Evolutionary conservation across 2,888 invertebrate species (phyloP).

Genomic region (Calameuta pallipes): DNA sequence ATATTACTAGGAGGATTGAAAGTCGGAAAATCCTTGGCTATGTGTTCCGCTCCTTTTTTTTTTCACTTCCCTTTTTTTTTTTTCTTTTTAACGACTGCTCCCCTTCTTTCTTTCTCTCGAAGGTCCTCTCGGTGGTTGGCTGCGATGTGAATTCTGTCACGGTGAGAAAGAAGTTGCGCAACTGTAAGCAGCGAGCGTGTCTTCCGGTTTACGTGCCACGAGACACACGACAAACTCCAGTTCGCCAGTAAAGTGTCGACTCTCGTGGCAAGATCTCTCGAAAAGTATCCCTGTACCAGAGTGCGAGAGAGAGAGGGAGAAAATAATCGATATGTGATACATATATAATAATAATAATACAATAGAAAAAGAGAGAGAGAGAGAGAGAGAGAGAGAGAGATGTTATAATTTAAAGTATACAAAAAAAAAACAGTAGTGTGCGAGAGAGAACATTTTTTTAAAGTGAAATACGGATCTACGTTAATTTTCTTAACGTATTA

Average conservation of each 20-base stretch:
- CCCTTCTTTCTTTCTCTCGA: too few species aligned
- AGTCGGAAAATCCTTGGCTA: too few species aligned
- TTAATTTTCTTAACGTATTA: not conserved
- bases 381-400: not conserved
- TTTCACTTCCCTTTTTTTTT: too few species aligned
- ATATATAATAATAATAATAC: not conserved
- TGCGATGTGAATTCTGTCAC: not conserved
- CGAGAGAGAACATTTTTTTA: not conserved
- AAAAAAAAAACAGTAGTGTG: not conserved
- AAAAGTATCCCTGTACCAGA: too few species aligned
- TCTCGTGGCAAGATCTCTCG: too few species aligned
- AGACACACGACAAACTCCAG: constrained; percentile 57
- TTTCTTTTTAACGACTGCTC: too few species aligned
- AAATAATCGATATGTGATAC: constrained; percentile 16
- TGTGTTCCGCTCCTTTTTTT: too few species aligned
- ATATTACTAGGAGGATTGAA: too few species aligned
- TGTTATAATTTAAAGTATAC: not conserved
- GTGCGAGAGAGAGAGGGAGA: not conserved
- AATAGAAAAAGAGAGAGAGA: not conserved
- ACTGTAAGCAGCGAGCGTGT: constrained; percentile 55
- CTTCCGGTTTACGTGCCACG: constrained; percentile 55
- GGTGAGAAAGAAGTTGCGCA: constrained; percentile 39
- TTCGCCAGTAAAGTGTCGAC: constrained; percentile 44
- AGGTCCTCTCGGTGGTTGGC: too few species aligned
- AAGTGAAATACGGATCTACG: not conserved